These are phyloP conservation scores for Grus americana DNA, from an alignment of 2,113 vertebrate species.

Conservation along the genomic window DNA sequence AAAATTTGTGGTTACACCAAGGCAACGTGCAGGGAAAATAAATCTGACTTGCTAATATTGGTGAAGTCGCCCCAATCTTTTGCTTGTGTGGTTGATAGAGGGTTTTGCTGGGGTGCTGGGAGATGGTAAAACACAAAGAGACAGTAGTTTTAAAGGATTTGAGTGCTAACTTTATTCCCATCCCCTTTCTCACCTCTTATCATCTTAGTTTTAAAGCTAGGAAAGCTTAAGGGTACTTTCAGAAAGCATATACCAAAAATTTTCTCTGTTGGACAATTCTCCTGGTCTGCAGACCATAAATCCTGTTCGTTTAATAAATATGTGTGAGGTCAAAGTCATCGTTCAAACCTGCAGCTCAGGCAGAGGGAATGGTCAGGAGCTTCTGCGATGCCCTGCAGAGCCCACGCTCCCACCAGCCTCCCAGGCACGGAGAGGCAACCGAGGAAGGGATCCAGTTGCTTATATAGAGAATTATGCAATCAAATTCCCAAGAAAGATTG, in stretches of 20 bases:
- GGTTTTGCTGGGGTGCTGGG: neutral
- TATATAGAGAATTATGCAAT: rapidly evolving
- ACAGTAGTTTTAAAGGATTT: neutral
- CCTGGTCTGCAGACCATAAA: neutral
- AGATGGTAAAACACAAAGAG: neutral
- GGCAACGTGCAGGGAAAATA: rapidly evolving
- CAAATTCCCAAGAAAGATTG: neutral
- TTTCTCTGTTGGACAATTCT: neutral
- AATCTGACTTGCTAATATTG: rapidly evolving
- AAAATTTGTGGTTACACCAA: no score
- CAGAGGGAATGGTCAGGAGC: neutral
- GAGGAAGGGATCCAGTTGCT: neutral
- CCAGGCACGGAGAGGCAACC: rapidly evolving
- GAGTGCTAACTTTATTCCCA: neutral
- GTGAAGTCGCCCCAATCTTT: no score
- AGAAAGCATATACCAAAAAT: neutral
- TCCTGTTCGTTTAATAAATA: rapidly evolving
- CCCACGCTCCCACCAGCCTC: neutral
- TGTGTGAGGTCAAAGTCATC: rapidly evolving
- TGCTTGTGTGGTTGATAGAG: rapidly evolving
- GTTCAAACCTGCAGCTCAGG: rapidly evolving
- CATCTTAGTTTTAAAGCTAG: neutral
- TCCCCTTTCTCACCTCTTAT: no score
- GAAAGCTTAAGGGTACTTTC: neutral
- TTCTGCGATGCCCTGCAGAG: rapidly evolving